Percentiles rank a stretch among this genome's conserved stretches.
phyloP scores from a whole-genome alignment of 2,888 invertebrate species.

The Lordiphosa fenestrarum region DNA sequence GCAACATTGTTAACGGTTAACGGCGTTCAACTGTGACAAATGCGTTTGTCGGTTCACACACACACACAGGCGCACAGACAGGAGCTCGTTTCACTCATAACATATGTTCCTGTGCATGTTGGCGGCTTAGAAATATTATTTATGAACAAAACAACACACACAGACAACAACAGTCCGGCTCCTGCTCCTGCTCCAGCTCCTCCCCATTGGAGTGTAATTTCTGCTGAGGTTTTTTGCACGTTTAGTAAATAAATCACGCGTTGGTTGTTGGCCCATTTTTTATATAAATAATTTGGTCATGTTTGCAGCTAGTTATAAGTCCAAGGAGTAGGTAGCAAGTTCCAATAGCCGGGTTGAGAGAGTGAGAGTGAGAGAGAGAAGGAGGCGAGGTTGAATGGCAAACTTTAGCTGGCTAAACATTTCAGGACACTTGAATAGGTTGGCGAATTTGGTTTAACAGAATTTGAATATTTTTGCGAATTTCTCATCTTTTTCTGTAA shows the following conservation, averaged over 20 bases:
- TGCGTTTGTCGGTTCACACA: slow-evolving; percentile 59
- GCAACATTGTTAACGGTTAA: slow-evolving; percentile 64
- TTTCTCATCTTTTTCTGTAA: no score
- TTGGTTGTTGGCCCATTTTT: slow-evolving; percentile 58
- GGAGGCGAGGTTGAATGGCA: not conserved
- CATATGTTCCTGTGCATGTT: slow-evolving; percentile 62
- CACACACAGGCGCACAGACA: slow-evolving; percentile 15
- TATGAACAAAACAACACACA: slow-evolving; percentile 60
- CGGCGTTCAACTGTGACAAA: slow-evolving; percentile 72
- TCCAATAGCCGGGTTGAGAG: not conserved
- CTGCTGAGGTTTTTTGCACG: slow-evolving; percentile 58
- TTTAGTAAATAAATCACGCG: slow-evolving; percentile 73
- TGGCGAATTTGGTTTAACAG: no score
- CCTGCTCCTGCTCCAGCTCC: not conserved
- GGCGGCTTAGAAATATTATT: slow-evolving; percentile 69
- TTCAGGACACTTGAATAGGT: no score
- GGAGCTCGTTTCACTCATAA: slow-evolving; percentile 15
- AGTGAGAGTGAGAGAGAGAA: not conserved
- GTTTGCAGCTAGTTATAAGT: slow-evolving; percentile 31
- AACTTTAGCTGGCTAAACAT: no score
- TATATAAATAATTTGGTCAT: slow-evolving; percentile 66
- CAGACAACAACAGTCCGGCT: slow-evolving; percentile 48
- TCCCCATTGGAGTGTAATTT: slow-evolving; percentile 51
- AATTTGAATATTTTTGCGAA: no score
- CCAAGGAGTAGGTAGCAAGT: slow-evolving; percentile 2